Evolutionary conservation across 2,113 vertebrate species (phyloP), one percentile per base, ranked within the genome.

Genomic region (Bubo scandiacus): DNA sequence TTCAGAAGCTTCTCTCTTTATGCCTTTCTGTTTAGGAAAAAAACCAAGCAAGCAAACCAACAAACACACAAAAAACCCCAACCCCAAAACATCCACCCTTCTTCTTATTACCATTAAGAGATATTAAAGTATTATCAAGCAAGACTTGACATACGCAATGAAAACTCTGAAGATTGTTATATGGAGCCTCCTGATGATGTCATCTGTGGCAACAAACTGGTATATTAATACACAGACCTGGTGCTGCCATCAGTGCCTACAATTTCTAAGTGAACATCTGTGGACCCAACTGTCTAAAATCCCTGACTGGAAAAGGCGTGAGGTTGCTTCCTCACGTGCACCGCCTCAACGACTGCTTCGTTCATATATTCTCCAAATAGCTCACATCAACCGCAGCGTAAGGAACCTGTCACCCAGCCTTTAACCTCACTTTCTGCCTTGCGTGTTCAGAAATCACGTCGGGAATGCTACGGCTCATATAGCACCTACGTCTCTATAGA

Each of bases 311-410:
- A 43, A 45, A 51, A 58, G 72, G 27, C 40, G 9, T 8, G 30
- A 32, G 13, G 29, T 12, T 47, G n/a, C 42, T 65, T 40, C 80
- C 40, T 52, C 30, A 16, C 15, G 42, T 19, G 51, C n/a, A 38
- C 68, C 4, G 1, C 57, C 43, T 42, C 68, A 29, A 6, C 6
- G 6, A 34, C 1, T 19, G 62, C 57, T 55, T 65, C 43, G 5
- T 36, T 58, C 29, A 2, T 5, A 4, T 8, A 13, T 49, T 68
- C 74, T 42, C 57, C 62, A 81, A 36, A 54, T 1, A 61, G 57
- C 38, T 52, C 45, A 0, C 5, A 9, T 4, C 61, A 43, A 14
- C 30, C 0, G 0, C 38, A 23, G 36, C 4, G 1, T 19, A 47
- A 29, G 19, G 18, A 83, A 36, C 49, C 34, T 9, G 23, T 8